These are phyloP conservation scores for Acronicta psi DNA, from an alignment of 2,888 invertebrate genomes.

Conservation along the genomic window DNA sequence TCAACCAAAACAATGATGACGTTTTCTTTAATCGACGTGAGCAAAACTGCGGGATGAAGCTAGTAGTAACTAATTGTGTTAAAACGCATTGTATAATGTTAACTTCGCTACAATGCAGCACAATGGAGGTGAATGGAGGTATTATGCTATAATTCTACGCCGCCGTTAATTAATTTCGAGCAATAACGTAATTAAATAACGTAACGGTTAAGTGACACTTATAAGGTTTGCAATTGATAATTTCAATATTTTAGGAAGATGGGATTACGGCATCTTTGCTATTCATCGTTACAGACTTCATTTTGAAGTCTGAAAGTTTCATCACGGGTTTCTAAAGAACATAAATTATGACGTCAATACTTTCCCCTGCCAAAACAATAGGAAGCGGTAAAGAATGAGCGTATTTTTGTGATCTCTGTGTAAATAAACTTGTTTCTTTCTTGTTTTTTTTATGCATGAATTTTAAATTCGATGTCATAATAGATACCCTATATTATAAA, in stretches of 20 bases:
- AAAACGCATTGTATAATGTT: slow-evolving; percentile 57
- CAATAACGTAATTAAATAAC: slow-evolving; percentile 21
- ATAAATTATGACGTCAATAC: too few relatives aligned
- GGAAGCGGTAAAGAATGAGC: too few relatives aligned
- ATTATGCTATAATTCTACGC: slow-evolving; percentile 55
- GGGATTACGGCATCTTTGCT: not conserved
- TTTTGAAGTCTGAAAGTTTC: not conserved
- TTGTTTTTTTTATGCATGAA: too few relatives aligned
- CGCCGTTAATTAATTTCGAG: slow-evolving; percentile 35
- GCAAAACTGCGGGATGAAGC: not conserved
- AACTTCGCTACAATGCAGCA: slow-evolving; percentile 47
- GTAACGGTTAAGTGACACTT: slow-evolving; percentile 12
- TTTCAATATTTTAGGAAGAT: slow-evolving; percentile 3
- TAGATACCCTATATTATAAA: too few relatives aligned
- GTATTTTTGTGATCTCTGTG: too few relatives aligned
- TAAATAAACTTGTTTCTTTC: too few relatives aligned
- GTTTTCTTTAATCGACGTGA: not conserved
- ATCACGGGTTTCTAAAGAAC: not conserved
- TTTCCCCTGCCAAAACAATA: too few relatives aligned
- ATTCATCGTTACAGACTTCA: not conserved
- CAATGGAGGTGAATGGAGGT: slow-evolving; percentile 55
- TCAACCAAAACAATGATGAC: too few relatives aligned
- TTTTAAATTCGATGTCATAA: too few relatives aligned
- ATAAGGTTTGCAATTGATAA: slow-evolving; percentile 1
- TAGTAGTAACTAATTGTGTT: slow-evolving; percentile 56